Percentiles rank a stretch among this genome's conserved stretches.
Evolutionary conservation across 2,888 invertebrate genomes (phyloP).

Genomic region (Scaptomyza tumidula): DNA sequence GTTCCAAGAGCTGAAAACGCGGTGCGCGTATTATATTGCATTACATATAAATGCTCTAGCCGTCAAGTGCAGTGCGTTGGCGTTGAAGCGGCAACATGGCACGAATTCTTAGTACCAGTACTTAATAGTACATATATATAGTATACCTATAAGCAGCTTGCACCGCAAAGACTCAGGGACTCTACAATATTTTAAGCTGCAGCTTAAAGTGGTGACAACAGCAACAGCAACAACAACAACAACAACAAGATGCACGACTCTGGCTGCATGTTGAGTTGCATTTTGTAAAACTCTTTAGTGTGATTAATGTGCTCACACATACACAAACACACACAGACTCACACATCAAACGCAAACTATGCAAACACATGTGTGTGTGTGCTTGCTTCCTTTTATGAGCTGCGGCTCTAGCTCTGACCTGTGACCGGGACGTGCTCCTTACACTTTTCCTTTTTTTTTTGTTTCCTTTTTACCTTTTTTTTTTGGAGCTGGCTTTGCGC

Average conservation of each 20-base stretch:
- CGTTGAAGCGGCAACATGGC: constrained; percentile 49
- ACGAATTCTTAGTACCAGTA: constrained; percentile 57
- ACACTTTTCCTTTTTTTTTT: constrained; percentile 74
- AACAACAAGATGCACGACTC: constrained; percentile 32
- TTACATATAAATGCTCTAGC: constrained; percentile 44
- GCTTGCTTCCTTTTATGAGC: constrained; percentile 76
- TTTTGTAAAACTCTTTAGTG: constrained; percentile 80
- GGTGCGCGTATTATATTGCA: constrained; percentile 53
- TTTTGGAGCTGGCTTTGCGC: constrained; percentile 26
- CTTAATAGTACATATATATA: neutral
- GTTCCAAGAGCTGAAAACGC: constrained; percentile 13
- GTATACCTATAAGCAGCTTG: constrained; percentile 56
- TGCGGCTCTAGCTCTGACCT: constrained; percentile 60
- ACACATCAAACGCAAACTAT: constrained; percentile 27
- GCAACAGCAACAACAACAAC: constrained; percentile 33
- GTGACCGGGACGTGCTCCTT: constrained; percentile 76
- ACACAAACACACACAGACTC: constrained; percentile 25
- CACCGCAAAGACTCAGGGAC: constrained; percentile 23
- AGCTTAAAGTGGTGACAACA: constrained; percentile 76
- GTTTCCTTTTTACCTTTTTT: constrained; percentile 19
- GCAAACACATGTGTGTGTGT: constrained; percentile 43
- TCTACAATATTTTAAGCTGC: constrained; percentile 64
- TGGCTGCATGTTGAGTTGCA: constrained; percentile 62
- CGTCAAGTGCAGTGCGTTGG: constrained; percentile 59
- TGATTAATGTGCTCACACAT: constrained; percentile 72